A percentile compares a stretch with the other conserved stretches of the same genome.
Evolutionary conservation across 1,140 invertebrate species (phyloP).

Genomic region (Drosophila bipectinata): DNA sequence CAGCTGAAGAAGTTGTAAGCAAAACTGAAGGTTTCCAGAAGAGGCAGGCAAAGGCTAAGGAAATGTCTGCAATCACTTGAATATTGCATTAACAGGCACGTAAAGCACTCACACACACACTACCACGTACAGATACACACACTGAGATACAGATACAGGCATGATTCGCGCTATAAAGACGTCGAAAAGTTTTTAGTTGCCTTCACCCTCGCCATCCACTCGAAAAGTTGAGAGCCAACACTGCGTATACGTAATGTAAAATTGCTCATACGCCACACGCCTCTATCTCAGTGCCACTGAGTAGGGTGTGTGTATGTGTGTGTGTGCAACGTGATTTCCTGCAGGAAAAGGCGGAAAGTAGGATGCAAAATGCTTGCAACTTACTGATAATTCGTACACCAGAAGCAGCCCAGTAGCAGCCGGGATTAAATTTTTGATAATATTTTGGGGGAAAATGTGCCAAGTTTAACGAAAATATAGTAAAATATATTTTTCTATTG

Average conservation of each 20-base stretch:
- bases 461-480: not conserved
- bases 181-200: slow-evolving; percentile 65
- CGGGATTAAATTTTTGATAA: slow-evolving; percentile 27
- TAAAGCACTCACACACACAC: slow-evolving; percentile 57
- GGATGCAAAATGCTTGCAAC: slow-evolving; percentile 82
- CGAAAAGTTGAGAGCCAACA: slow-evolving; percentile 56
- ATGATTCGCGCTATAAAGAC: slow-evolving; percentile 71
- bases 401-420: slow-evolving; percentile 1
- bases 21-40: slow-evolving; percentile 14
- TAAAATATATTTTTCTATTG: too few relatives aligned
- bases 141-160: slow-evolving; percentile 14
- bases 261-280: slow-evolving; percentile 72
- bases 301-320: slow-evolving; percentile 8
- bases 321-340: slow-evolving; percentile 71
- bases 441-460: not conserved
- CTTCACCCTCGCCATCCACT: slow-evolving; percentile 1
- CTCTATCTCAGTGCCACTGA: slow-evolving; percentile 13
- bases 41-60: slow-evolving; percentile 16
- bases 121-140: too few relatives aligned
- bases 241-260: slow-evolving; percentile 70
- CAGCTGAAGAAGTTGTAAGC: slow-evolving; percentile 80
- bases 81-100: slow-evolving; percentile 83
- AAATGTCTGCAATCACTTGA: slow-evolving; percentile 80
- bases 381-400: slow-evolving; percentile 72
- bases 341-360: slow-evolving; percentile 52